Base-by-base conservation (phyloP, 2,797 vertebrate genomes). In the Liparis tanakae region DNA sequence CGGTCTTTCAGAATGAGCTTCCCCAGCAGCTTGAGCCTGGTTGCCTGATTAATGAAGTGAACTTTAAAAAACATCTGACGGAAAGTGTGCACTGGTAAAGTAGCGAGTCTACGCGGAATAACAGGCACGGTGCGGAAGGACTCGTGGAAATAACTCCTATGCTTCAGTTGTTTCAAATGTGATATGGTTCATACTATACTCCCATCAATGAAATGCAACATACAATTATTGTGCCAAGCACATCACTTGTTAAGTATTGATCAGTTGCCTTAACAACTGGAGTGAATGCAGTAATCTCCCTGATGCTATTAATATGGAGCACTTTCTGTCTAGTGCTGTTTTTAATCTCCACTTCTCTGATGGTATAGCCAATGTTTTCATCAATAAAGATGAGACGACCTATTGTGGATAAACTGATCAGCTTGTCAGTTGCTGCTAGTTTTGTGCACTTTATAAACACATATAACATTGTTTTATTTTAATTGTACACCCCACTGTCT, bases 121-220 rank as follows among this genome's bases (percentile, higher is more conserved):
- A 55, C 10, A 51, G 17, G 25, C 43, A 22, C 6, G 5, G 8
- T 36, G 43, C 14, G 15, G 20, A 33, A 30, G 8, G 51, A 67
- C 33, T 41, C 4, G 61, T n/a, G 44, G 6, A 12, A 62, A 67
- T n/a, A 62, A 25, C 30, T 15, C 4, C 34, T 51, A n/a, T 51
- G 15, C 63, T 62, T 50, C 30, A 37, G 58, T 58, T 46, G 25
- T 59, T 64, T 63, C 4, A 58, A 46, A 53, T 37, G 36, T 64
- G 30, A 68, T 15, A 18, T 73, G 51, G 68, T 15, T 48, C 39
- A 67, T 22, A 57, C 7, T n/a, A 13, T 44, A 53, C 25, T 36
- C 15, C n/a, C 8, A 34, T 66, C n/a, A 48, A 55, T 2, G 14
- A 34, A 25, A 43, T 7, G 1, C 1, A 2, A 43, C 0, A 25